A percentile compares a stretch with the other conserved stretches of the same genome.
These are phyloP conservation scores for Probosciger aterrimus DNA, from an alignment of 2,113 vertebrate genomes.

Conservation along the genomic window DNA sequence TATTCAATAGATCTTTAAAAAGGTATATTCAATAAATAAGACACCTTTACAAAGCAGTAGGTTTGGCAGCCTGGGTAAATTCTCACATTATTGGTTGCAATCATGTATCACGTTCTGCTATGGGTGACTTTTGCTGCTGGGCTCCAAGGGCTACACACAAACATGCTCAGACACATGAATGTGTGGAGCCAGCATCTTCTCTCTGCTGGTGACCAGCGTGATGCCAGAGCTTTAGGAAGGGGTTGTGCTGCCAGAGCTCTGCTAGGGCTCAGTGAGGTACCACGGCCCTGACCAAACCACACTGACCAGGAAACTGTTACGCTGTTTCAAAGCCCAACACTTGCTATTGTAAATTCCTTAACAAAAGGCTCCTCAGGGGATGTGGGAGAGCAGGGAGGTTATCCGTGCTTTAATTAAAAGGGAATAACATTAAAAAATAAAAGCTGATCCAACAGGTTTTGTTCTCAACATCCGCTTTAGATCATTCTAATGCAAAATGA, in stretches of 20 bases:
- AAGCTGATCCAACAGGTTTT: neutral
- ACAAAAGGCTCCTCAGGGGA: neutral
- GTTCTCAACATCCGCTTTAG: neutral
- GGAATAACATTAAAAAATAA: neutral
- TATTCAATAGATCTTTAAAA: neutral
- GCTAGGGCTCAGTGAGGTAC: neutral
- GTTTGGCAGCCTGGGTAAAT: neutral
- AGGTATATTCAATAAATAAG: neutral
- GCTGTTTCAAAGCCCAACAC: neutral
- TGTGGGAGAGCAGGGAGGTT: neutral
- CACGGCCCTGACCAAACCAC: accelerated
- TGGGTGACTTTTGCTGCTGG: too few relatives aligned
- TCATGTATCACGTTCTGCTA: accelerated
- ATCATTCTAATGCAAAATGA: neutral
- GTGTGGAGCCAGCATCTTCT: too few relatives aligned
- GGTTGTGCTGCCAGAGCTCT: neutral
- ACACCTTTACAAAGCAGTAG: neutral
- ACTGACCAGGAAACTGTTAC: neutral
- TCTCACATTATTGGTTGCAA: accelerated
- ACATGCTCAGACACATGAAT: accelerated
- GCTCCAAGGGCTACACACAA: neutral
- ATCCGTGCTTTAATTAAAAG: neutral
- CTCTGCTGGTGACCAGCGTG: neutral
- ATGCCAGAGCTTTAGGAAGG: too few relatives aligned
- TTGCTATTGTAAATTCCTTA: neutral